Evolutionary conservation across 2,113 vertebrate genomes (phyloP).

Genomic region (Mustela lutreola): DNA sequence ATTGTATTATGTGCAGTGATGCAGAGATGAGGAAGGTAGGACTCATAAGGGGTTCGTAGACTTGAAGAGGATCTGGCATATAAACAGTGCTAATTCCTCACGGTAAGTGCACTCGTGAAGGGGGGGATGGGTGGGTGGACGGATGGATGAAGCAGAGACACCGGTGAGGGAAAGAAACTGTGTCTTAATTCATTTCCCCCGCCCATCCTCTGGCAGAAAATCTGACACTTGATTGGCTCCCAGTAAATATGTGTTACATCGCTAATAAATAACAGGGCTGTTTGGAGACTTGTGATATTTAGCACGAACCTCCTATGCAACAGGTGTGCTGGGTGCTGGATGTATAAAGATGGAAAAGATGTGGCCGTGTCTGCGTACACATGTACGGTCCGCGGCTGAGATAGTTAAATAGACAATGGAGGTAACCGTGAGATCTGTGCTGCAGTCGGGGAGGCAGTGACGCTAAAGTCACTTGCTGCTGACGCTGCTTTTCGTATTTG

Average conservation of each 20-base stretch:
- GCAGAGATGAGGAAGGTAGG: background rate
- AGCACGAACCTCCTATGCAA: background rate
- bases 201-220: background rate
- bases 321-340: background rate
- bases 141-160: background rate
- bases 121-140: background rate
- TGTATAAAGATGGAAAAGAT: background rate
- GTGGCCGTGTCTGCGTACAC: background rate
- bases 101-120: background rate
- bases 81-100: background rate
- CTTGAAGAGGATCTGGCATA: background rate
- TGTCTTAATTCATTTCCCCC: constrained; percentile 14
- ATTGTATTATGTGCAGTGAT: background rate
- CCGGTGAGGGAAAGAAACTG: background rate
- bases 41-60: background rate
- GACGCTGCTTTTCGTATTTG: background rate
- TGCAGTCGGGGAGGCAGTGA: background rate
- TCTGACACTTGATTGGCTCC: background rate
- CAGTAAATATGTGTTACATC: background rate
- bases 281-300: background rate
- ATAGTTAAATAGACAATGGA: background rate
- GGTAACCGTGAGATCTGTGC: background rate
- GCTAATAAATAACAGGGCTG: background rate
- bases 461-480: background rate
- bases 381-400: background rate